Conservation (phyloP, 2,797 vertebrate genomes). For the Yasuhikotakia modesta region DNA sequence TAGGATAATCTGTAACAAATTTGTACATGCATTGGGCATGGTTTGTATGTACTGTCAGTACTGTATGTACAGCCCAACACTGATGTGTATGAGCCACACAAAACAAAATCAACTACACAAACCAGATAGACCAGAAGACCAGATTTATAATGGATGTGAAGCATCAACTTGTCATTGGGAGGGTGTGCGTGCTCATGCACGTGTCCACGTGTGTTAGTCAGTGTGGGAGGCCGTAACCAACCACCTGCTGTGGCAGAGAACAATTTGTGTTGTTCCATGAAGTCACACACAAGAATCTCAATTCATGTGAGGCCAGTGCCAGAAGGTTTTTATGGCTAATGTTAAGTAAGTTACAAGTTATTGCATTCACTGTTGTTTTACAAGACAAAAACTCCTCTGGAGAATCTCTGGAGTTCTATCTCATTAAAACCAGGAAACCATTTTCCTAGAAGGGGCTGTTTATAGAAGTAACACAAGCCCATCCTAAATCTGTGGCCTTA, state of each 20-base stretch:
- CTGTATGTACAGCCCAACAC: neutral
- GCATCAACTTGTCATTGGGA: conserved; percentile 26
- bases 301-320: neutral
- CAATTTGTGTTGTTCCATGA: conserved; percentile 22
- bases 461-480: conserved; percentile 25
- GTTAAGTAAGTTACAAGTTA: conserved; percentile 10
- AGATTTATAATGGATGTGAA: conserved; percentile 27
- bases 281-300: conserved; percentile 5
- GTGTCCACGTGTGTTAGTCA: neutral
- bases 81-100: conserved; percentile 35
- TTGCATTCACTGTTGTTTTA: conserved; percentile 36
- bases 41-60: neutral
- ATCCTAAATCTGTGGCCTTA: conserved; percentile 5
- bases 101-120: conserved; percentile 25
- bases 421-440: conserved; percentile 40
- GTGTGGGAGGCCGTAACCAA: conserved; percentile 17
- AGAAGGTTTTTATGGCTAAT: conserved; percentile 7
- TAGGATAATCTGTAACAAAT: neutral
- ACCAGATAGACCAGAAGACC: conserved; percentile 49
- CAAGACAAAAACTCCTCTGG: conserved; percentile 3
- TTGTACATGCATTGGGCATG: neutral
- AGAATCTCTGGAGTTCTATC: conserved; percentile 23
- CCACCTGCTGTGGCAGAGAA: conserved; percentile 12
- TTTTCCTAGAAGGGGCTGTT: conserved; percentile 32
- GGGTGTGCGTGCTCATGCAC: neutral